Base-by-base conservation (phyloP, 2,113 vertebrate species). In the Paracanthobrama guichenoti region DNA sequence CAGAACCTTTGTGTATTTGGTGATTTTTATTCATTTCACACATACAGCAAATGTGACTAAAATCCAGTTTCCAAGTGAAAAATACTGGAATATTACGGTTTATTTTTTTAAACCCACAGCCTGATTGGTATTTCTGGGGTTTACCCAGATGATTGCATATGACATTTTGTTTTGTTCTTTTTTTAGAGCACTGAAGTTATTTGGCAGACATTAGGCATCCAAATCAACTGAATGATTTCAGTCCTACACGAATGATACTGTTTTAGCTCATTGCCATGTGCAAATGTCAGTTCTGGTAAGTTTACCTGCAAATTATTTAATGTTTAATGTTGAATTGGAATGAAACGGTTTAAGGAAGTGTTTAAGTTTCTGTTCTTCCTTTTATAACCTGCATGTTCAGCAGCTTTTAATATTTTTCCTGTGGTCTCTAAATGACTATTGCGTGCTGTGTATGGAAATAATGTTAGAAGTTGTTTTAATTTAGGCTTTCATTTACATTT, bases 1-100 rank as follows among this genome's bases (percentile, higher is more conserved):
- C 86, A 84, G 85, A 85, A 11, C 22, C 35, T 67, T 20, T 18
- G 2, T 3, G 16, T 13, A 6, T 69, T 88, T 24, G 42, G 39
- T 22, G n/a, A 1, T 26, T 55, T 55, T 24, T 55, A 42, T 39
- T 79, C 3, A 42, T 3, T 48, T 77, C 8, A 4, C 16, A 35
- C 55, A 13, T 28, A 8, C 3, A 3, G 31, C 10, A 18, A 66
- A 20, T 20, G 2, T 66, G 16, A 18, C 62, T 35, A 18, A 18
- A 35, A 67, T 35, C 16, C 28, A 18, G 60, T 64, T 64, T 66
- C 26, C 62, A 3, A 66, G 28, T 35, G 35, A 35, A 50, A 50
- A 50, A n/a, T 42, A n/a, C 20, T 71, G 4, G 31, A 42, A 62
- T 4, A 26, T 64, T 59, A 5, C 8, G 28, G 9, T 67, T 35